Evolutionary conservation across 2,113 vertebrate genomes (phyloP).

Genomic region (Eleginops maclovinus): DNA sequence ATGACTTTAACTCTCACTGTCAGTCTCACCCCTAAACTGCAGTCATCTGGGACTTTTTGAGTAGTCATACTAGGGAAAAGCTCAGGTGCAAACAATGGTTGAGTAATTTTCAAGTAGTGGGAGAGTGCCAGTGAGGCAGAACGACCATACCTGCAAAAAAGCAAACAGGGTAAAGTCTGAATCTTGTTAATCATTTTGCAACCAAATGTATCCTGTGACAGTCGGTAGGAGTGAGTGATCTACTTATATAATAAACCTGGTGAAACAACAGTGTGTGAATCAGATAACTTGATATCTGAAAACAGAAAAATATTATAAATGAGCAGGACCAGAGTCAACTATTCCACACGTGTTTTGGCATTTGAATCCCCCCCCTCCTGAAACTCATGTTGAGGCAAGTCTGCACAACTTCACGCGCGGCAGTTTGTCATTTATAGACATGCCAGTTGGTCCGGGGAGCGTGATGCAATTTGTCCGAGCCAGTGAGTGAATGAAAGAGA

Average conservation of each 20-base stretch:
- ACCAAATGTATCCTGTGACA: no score
- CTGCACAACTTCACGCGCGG: conserved; percentile 5
- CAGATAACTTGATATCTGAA: not conserved
- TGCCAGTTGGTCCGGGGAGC: conserved; percentile 50
- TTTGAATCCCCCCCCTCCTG: not conserved
- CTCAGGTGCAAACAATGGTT: no score
- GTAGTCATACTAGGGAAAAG: no score
- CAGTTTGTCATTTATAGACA: conserved; percentile 41
- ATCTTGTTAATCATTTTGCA: no score
- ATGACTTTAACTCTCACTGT: not conserved
- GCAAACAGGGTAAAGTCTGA: no score
- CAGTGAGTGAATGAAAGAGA: conserved; percentile 54
- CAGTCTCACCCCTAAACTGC: not conserved
- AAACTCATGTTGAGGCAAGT: conserved; percentile 20
- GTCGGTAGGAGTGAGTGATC: no score
- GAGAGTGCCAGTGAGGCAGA: no score
- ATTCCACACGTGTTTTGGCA: not conserved
- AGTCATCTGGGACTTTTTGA: not conserved
- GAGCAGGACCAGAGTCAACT: not conserved
- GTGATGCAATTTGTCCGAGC: conserved; percentile 52
- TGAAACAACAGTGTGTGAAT: not conserved
- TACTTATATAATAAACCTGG: not conserved
- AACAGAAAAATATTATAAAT: not conserved
- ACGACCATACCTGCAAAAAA: no score
- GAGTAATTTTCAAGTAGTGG: no score